These are phyloP conservation scores for Drosophila oshimai DNA, from an alignment of 1,140 invertebrate species.

Conservation along the genomic window DNA sequence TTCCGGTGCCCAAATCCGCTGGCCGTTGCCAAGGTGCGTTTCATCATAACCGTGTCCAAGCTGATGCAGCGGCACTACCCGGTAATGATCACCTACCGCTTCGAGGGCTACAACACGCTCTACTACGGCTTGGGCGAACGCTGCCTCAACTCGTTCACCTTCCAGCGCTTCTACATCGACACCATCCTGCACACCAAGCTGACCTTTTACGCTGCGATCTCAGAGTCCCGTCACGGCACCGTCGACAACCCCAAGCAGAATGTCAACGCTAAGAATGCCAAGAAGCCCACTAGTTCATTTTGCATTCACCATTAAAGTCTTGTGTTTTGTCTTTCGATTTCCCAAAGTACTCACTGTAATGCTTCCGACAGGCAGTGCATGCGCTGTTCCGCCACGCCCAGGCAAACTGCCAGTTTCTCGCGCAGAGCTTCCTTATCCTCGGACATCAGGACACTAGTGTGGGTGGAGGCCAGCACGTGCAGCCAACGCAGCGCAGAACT, in stretches of 20 bases:
- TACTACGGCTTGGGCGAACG: conserved; percentile 62
- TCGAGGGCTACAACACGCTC: conserved; percentile 60
- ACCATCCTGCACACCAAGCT: conserved; percentile 61
- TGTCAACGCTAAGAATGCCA: background rate
- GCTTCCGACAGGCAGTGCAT: conserved; percentile 83
- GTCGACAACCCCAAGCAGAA: conserved; percentile 41
- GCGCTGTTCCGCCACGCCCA: conserved; percentile 86
- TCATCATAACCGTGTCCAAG: conserved; percentile 54
- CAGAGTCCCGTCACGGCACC: conserved; percentile 63
- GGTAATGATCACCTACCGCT: conserved; percentile 70
- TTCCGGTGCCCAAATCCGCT: conserved; percentile 64
- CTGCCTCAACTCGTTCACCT: conserved; percentile 5
- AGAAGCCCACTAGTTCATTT: background rate
- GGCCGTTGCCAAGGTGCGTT: conserved; percentile 69
- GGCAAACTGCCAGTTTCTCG: conserved; percentile 84
- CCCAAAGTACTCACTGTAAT: conserved; percentile 59
- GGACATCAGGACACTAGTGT: conserved; percentile 86
- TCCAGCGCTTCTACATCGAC: conserved; percentile 71
- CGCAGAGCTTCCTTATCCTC: conserved; percentile 68
- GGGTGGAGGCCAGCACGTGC: conserved; percentile 84
- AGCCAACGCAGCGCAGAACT: conserved; percentile 86
- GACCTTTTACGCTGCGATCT: conserved; percentile 56
- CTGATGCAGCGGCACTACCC: conserved; percentile 50
- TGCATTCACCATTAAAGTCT: background rate
- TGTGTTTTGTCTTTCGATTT: background rate